phyloP scores from a whole-genome alignment of 2,113 vertebrate species.

The Motacilla tschutschensis region DNA sequence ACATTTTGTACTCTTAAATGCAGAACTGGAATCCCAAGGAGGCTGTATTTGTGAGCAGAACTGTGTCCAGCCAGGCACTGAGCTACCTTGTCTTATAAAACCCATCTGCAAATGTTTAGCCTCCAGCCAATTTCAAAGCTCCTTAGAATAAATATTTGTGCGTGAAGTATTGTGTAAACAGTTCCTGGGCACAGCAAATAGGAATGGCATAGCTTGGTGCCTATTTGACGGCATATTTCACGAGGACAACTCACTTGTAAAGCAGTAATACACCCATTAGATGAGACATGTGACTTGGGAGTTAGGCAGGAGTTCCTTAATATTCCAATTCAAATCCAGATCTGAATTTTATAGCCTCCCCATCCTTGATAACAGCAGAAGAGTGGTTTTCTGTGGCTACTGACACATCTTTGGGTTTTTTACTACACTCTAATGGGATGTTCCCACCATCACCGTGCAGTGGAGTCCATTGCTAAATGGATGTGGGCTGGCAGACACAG shows the following conservation, averaged over 20 bases:
- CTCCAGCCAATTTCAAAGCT: background rate
- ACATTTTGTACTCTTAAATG: background rate
- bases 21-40: background rate
- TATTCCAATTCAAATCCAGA: background rate
- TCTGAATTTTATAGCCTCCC: background rate
- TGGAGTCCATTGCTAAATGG: background rate
- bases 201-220: background rate
- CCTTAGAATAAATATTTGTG: background rate
- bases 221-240: background rate
- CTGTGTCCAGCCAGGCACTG: background rate
- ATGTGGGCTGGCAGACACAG: background rate
- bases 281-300: background rate
- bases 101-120: background rate
- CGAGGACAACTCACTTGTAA: background rate
- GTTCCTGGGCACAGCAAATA: background rate
- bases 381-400: background rate
- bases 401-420: background rate
- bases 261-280: background rate
- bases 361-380: background rate
- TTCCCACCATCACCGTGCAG: background rate
- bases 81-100: constrained; percentile 4
- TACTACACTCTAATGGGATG: background rate
- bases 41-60: background rate
- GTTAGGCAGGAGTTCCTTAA: background rate
- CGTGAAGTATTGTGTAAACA: background rate